Evolutionary conservation across 2,888 invertebrate species (phyloP), one percentile per base, ranked within the genome.

Genomic region (Hyles lineata): DNA sequence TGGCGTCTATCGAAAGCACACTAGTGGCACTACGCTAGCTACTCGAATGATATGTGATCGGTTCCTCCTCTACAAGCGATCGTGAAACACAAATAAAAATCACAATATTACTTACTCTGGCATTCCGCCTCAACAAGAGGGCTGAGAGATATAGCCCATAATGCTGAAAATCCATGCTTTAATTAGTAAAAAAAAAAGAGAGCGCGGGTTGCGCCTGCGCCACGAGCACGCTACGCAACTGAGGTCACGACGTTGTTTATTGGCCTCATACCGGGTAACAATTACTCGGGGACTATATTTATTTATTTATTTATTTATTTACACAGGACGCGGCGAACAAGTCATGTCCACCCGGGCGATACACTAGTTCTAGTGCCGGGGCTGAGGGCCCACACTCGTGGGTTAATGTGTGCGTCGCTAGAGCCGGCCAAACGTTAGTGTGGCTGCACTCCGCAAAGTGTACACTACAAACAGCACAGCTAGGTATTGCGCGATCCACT

Each of bases 91-190:
- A 71, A 19, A 61, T 58, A 70, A 32, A 70, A 43, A 78, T 74
- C 78, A 77, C 79, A 82, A 77, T 75, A 81, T 81, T 94, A 95
- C 95, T 95, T 91, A 95, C 95, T 94, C 85, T 95, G 95, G 91
- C 95, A 95, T 92, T 95, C 94, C 86, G 95, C 94, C 90, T 92
- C 92, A 78, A 94, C 92, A 87, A 95, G 90, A 77, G 95, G 94
- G 88, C 91, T 91, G 87, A 95, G 89, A 87, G 89, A 90, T 90
- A 95, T 88, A 82, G 92, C 93, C 95, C 95, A 95, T 87, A 95
- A 91, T 85, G 95, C 95, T 95, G 95, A 93, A 95, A 95, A 94
- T 88, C 92, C 94, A 94, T 94, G 94, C 94, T 88, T 87, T 83
- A 86, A 90, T 94, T 94, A 94, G 94, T 94, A 88, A 88, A 88